Evolutionary conservation across 2,113 vertebrate genomes (phyloP).

Genomic region (Ctenodactylus gundi): DNA sequence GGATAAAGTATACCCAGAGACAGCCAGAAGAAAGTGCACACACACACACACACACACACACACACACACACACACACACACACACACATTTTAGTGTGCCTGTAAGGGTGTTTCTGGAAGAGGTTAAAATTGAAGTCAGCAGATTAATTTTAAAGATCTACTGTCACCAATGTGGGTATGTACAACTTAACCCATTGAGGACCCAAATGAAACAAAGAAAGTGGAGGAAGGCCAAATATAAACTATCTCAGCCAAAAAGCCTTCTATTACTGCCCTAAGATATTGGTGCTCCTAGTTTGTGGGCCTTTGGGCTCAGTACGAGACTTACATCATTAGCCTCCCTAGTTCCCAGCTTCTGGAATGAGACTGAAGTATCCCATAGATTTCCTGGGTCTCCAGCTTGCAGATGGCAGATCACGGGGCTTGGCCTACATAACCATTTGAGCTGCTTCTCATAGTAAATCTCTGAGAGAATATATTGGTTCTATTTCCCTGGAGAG

Average conservation of each 20-base stretch:
- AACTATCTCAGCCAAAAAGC: neutral
- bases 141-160: neutral
- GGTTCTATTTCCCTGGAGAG: neutral
- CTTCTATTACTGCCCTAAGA: neutral
- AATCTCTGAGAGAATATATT: neutral
- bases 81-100: neutral
- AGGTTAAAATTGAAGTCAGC: neutral
- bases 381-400: neutral
- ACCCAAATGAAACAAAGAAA: neutral
- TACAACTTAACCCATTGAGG: neutral
- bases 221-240: neutral
- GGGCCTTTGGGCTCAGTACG: neutral
- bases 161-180: too few relatives aligned
- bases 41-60: too few relatives aligned
- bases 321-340: neutral
- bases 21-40: too few relatives aligned
- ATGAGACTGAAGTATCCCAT: neutral
- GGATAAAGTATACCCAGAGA: neutral
- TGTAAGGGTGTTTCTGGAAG: neutral
- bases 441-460: neutral
- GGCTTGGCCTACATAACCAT: neutral
- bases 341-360: neutral
- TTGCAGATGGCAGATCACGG: neutral
- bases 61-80: too few relatives aligned
- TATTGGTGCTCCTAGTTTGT: neutral